Conservation (phyloP, 2,113 vertebrate genomes). For the Hippocampus zosterae region DNA sequence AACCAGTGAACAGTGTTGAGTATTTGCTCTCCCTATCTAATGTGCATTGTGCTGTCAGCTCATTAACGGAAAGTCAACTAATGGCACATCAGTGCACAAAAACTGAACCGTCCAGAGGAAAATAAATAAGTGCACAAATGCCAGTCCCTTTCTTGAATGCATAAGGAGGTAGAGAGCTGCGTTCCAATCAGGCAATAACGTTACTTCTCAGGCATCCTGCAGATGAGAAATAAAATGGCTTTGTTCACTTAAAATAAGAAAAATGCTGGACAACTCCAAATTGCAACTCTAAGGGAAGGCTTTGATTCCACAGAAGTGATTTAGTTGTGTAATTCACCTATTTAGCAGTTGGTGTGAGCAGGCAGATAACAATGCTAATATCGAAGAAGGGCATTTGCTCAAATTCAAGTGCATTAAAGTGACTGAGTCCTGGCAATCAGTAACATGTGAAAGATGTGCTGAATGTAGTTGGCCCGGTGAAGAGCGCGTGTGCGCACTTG, state of each 20-base stretch:
- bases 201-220: slow-evolving; percentile 35
- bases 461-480: slow-evolving; percentile 30
- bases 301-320: slow-evolving; percentile 26
- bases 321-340: slow-evolving; percentile 14
- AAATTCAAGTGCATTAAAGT: slow-evolving; percentile 45
- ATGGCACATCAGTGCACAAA: slow-evolving; percentile 48
- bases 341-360: slow-evolving; percentile 24
- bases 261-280: not conserved
- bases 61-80: slow-evolving; percentile 31
- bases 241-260: slow-evolving; percentile 30
- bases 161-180: slow-evolving; percentile 63
- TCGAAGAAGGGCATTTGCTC: slow-evolving; percentile 39
- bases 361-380: slow-evolving; percentile 31
- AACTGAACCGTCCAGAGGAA: slow-evolving; percentile 37
- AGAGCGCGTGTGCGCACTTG: slow-evolving; percentile 3
- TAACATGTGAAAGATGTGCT: slow-evolving; percentile 16
- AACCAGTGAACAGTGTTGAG: slow-evolving; percentile 54
- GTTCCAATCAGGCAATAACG: slow-evolving; percentile 39
- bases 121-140: slow-evolving; percentile 53
- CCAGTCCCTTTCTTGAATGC: slow-evolving; percentile 66
- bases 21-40: slow-evolving; percentile 50
- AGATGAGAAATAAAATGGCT: slow-evolving; percentile 27
- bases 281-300: not conserved
- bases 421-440: slow-evolving; percentile 41
- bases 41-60: slow-evolving; percentile 52